These are phyloP conservation scores for Drosophila cardini DNA, from an alignment of 1,140 invertebrate species.

Conservation along the genomic window DNA sequence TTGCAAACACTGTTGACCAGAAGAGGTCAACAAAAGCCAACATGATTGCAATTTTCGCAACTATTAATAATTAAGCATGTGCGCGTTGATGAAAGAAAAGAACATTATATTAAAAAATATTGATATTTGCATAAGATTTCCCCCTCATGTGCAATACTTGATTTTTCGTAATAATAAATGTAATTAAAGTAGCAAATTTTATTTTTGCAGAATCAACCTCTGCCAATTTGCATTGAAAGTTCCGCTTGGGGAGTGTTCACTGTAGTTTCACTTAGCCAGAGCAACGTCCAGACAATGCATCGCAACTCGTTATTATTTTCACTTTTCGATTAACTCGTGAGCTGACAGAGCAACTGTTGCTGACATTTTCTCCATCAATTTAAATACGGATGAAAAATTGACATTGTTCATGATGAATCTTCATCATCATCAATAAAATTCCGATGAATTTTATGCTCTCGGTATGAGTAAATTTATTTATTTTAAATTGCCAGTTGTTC, in stretches of 20 bases:
- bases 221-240: background rate
- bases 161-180: too few species aligned
- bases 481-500: conserved; percentile 2
- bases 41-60: conserved; percentile 69
- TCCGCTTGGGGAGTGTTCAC: background rate
- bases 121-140: too few species aligned
- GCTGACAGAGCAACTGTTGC: conserved; percentile 60
- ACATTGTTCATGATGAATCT: conserved; percentile 29
- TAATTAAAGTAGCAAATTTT: too few species aligned
- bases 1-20: background rate
- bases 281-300: background rate
- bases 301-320: conserved; percentile 42
- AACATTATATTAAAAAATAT: background rate
- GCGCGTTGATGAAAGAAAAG: background rate
- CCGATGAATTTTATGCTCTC: conserved; percentile 20
- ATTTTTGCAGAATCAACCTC: background rate
- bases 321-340: conserved; percentile 57
- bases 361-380: conserved; percentile 77
- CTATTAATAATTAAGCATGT: conserved; percentile 44
- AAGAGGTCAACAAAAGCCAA: conserved; percentile 56
- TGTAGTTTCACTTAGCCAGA: background rate
- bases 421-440: conserved; percentile 32
- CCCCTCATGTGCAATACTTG: too few species aligned
- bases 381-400: conserved; percentile 54
- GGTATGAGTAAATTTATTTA: conserved; percentile 3